Conservation (phyloP, 2,113 vertebrate species). For the Athene noctua region DNA sequence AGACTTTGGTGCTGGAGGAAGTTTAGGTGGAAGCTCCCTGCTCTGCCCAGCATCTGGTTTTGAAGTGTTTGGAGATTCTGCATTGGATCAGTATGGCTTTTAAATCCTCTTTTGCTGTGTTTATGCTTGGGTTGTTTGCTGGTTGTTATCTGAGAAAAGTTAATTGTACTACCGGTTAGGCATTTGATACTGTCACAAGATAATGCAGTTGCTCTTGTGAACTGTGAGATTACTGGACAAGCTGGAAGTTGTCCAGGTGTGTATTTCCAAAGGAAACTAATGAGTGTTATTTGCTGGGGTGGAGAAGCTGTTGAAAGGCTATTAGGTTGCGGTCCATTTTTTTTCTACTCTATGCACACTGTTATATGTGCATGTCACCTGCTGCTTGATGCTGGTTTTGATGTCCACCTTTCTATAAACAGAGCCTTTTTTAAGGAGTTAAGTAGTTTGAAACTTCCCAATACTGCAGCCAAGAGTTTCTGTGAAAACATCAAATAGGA, state of each 20-base stretch:
- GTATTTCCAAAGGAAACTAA: background rate
- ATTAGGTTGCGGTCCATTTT: background rate
- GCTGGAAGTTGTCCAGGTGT: background rate
- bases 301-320: background rate
- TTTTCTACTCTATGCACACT: fast-evolving
- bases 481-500: background rate
- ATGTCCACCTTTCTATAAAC: background rate
- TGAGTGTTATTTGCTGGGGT: background rate
- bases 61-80: background rate
- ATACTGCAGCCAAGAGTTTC: background rate
- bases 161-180: background rate
- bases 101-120: background rate
- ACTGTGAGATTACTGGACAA: background rate
- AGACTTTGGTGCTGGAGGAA: background rate
- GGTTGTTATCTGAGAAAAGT: background rate
- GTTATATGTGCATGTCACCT: background rate
- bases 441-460: background rate
- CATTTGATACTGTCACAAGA: background rate
- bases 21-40: background rate
- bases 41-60: background rate
- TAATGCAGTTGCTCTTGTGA: background rate
- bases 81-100: background rate
- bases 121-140: background rate
- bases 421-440: background rate
- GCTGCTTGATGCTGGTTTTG: background rate